Base-by-base conservation (phyloP, 2,888 invertebrate species). In the Congeria kusceri region DNA sequence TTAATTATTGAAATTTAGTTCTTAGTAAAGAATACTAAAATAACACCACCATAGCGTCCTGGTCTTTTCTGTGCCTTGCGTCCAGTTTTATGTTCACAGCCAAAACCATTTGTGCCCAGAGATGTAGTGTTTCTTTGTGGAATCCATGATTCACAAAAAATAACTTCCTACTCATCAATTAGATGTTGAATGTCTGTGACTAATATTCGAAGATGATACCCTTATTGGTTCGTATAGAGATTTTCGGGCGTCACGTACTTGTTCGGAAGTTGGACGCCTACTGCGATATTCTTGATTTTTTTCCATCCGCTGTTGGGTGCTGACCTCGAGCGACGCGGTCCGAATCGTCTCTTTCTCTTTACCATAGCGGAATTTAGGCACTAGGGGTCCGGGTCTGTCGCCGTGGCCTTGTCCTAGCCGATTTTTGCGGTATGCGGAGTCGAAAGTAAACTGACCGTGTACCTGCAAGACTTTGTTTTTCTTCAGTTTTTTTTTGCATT, bases 81-180 rank as follows among this genome's bases (percentile, higher is more conserved):
- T 39, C 67, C 67, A 44, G 27, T 57, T 32, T 57, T 67, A 57
- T 67, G 67, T 7, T 39, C 39, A 49, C 53, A 29, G 18, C 29
- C 9, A 57, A 32, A 67, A 15, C 44, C 67, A 20, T 29, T n/a
- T n/a, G 57, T 67, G 23, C 57, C 39, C 29, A 67, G 23, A 23
- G 39, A 39, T 15, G 28, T 25, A 3, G 13, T 32, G 4, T 56
- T 27, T 15, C 57, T 67, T 23, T 15, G 23, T 0, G 5, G 0
- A 25, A 57, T 57, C 67, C 67, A 57, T n/a, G 67, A 57, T 39
- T 67, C 67, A 67, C 67, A 23, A 13, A 67, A 39, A n/a, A 67
- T 23, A 39, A 67, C 23, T 13, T 67, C 39, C 56, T 67, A 67
- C 1, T 32, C 23, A 5, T 39, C 32, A 1, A 56, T 23, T n/a